Conservation (phyloP, 2,113 vertebrate genomes). For the Pedionomus torquatus region DNA sequence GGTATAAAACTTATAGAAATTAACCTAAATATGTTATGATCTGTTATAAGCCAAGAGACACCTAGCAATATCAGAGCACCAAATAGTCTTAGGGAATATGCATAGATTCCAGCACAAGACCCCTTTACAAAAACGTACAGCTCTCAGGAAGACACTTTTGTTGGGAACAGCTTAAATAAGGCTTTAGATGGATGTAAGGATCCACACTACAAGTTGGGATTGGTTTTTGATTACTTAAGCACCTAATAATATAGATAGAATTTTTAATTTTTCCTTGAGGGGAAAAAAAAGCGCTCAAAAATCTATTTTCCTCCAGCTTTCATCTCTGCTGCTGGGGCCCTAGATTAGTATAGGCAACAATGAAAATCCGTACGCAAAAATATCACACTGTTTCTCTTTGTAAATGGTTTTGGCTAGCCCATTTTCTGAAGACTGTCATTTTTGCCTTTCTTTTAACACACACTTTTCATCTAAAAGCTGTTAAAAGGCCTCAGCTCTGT, state of each 20-base stretch:
- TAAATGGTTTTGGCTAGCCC: neutral
- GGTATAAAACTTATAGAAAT: neutral
- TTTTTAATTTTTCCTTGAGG: neutral
- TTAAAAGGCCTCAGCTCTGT: conserved; percentile 36
- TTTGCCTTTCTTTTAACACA: neutral
- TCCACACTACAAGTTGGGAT: neutral
- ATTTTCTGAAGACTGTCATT: neutral
- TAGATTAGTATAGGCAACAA: neutral
- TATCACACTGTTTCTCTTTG: neutral
- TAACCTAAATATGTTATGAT: neutral
- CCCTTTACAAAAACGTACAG: neutral
- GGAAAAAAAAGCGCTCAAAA: neutral
- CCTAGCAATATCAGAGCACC: neutral
- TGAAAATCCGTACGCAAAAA: neutral
- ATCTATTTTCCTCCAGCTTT: neutral
- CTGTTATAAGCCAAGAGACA: neutral
- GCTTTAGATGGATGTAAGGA: neutral
- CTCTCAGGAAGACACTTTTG: neutral
- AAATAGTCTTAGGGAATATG: neutral
- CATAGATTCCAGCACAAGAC: neutral
- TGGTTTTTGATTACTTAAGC: neutral
- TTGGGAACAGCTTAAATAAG: neutral
- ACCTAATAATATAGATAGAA: neutral
- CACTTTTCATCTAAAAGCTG: neutral
- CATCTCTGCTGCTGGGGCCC: neutral